Conservation (phyloP, 35 echinoderm and acorn worm species). For the Ophiothrix spiculata region DNA sequence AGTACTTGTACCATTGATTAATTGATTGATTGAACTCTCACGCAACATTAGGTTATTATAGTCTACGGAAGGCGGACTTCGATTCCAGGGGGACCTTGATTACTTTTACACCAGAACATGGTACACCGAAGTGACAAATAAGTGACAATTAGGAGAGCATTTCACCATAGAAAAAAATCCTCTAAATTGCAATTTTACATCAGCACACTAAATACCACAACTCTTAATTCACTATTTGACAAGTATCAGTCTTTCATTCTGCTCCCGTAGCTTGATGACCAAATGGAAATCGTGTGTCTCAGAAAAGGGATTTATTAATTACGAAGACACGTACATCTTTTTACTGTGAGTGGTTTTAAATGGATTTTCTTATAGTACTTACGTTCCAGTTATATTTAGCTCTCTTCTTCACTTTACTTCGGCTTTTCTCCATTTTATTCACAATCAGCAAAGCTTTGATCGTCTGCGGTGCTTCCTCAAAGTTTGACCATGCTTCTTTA, state of each 20-base stretch:
- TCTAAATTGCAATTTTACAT: background rate
- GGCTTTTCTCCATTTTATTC: background rate
- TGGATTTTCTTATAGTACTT: background rate
- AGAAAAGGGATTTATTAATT: background rate
- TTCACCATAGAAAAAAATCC: too few relatives aligned
- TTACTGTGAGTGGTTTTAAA: background rate
- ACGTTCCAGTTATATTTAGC: slow-evolving; percentile 4
- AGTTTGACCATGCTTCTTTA: background rate
- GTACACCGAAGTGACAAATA: too few relatives aligned
- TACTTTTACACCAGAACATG: too few relatives aligned
- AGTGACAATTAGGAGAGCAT: too few relatives aligned
- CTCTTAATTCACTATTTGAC: background rate
- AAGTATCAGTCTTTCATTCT: background rate
- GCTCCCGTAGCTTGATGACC: background rate
- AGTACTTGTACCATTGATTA: too few relatives aligned
- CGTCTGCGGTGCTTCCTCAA: background rate
- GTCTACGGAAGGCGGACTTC: too few relatives aligned
- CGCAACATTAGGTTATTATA: too few relatives aligned
- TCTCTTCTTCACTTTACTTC: background rate
- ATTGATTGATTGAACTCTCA: too few relatives aligned
- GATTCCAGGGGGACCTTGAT: too few relatives aligned
- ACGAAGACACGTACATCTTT: background rate
- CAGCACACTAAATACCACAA: background rate
- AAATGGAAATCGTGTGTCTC: background rate
- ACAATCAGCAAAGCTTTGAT: background rate